These are phyloP conservation scores for Prionchulus punctatus DNA, from an alignment of 2,888 invertebrate species.

Conservation along the genomic window DNA sequence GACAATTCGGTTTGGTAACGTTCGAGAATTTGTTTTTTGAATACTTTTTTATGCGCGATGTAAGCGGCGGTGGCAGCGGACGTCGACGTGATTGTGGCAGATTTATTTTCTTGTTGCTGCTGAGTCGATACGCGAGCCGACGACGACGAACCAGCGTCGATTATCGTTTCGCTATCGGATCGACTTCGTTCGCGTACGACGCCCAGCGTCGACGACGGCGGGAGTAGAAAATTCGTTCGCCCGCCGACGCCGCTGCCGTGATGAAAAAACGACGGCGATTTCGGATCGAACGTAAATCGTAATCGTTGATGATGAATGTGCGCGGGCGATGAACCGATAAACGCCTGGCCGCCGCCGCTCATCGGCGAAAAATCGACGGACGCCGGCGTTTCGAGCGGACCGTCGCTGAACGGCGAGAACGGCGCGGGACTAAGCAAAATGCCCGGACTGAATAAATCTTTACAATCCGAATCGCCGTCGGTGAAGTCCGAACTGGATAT, in stretches of 20 bases:
- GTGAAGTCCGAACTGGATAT: conserved; percentile 13
- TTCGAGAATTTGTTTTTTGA: conserved; percentile 2
- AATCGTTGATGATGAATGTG: not conserved
- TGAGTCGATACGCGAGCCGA: not conserved
- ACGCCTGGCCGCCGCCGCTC: not conserved
- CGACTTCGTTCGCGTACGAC: conserved; percentile 20
- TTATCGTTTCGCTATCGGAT: conserved; percentile 25
- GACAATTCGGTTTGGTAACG: not conserved
- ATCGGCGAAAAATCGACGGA: not conserved
- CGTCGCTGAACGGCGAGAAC: conserved; percentile 25
- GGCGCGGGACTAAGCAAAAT: conserved; percentile 25
- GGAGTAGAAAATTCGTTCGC: not conserved
- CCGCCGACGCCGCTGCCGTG: not conserved
- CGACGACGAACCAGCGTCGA: not conserved
- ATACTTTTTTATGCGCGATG: conserved; percentile 12
- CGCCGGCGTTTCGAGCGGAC: conserved; percentile 6
- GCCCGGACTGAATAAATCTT: conserved; percentile 20
- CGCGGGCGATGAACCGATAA: not conserved
- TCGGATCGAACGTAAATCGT: conserved; percentile 6
- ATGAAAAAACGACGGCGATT: not conserved
- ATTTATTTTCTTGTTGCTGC: not conserved
- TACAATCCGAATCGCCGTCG: conserved; percentile 19
- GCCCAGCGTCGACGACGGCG: not conserved
- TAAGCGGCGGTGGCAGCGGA: conserved; percentile 11
- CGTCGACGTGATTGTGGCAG: too few species aligned